phyloP scores from a whole-genome alignment of 1,140 invertebrate species.

The Leptestheria dahalacensis region DNA sequence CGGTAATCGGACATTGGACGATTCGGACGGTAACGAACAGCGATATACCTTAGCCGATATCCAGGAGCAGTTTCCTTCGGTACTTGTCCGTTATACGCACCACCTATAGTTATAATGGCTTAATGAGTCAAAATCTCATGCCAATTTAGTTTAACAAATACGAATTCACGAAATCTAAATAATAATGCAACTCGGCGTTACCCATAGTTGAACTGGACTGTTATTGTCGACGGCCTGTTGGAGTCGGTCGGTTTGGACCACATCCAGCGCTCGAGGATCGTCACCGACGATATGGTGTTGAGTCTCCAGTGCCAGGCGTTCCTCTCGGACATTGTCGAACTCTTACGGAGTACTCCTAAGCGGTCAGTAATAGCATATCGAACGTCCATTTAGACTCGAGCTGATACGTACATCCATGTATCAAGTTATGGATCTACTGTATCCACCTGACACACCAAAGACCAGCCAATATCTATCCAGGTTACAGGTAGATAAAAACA shows the following conservation, averaged over 20 bases:
- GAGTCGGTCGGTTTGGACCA: conserved; percentile 21
- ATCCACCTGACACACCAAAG: neutral
- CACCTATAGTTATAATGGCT: too few species aligned
- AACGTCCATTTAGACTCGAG: too few species aligned
- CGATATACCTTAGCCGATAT: conserved; percentile 32
- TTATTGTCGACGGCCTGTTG: conserved; percentile 28
- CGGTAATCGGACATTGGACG: neutral
- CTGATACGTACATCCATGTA: too few species aligned
- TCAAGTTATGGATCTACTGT: too few species aligned
- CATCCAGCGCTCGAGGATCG: conserved; percentile 18
- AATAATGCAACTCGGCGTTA: too few species aligned
- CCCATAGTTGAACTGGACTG: conserved; percentile 33
- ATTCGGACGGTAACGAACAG: neutral
- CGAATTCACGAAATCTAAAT: too few species aligned
- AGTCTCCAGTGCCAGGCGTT: conserved; percentile 36
- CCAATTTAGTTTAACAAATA: too few species aligned
- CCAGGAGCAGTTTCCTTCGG: conserved; percentile 27
- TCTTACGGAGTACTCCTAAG: conserved; percentile 27
- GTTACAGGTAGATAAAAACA: too few species aligned
- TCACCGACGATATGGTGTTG: conserved; percentile 26
- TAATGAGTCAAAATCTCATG: too few species aligned
- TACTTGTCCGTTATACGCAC: too few species aligned
- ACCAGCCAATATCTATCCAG: neutral
- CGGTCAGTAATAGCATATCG: conserved; percentile 21
- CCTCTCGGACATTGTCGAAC: conserved; percentile 29